Evolutionary conservation across 1,140 invertebrate species (phyloP).

Genomic region (Papilio aristodemus): DNA sequence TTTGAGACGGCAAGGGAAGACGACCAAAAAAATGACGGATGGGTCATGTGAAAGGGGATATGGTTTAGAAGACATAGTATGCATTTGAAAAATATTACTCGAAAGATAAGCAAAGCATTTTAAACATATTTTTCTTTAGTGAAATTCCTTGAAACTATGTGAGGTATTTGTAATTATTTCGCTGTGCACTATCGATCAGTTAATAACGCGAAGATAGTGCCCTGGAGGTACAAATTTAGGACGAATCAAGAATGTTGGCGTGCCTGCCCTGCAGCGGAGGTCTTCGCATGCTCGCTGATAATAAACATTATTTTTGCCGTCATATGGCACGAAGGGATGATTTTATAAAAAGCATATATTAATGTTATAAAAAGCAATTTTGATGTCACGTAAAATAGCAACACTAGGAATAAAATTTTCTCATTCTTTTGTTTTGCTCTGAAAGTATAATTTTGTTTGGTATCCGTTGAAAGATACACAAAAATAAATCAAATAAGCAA

Average conservation of each 20-base stretch:
- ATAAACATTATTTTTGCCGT: conserved; percentile 63
- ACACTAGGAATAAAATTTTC: neutral
- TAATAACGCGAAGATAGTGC: conserved; percentile 69
- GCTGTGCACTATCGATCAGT: conserved; percentile 74
- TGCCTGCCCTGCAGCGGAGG: conserved; percentile 62
- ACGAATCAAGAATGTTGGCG: conserved; percentile 70
- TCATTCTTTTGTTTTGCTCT: too few species aligned
- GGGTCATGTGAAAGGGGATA: conserved; percentile 5
- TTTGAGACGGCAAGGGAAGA: conserved; percentile 8
- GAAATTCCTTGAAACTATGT: conserved; percentile 50
- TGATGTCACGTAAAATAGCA: conserved; percentile 9
- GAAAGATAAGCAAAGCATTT: too few species aligned
- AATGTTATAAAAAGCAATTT: conserved; percentile 33
- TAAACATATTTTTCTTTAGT: conserved; percentile 1
- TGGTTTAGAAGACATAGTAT: neutral
- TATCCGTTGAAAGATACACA: too few species aligned
- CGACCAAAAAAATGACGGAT: conserved; percentile 1
- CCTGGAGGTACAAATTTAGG: conserved; percentile 72
- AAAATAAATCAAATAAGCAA: too few species aligned
- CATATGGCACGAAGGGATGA: conserved; percentile 66
- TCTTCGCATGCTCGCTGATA: conserved; percentile 61
- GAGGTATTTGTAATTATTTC: conserved; percentile 60
- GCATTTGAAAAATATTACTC: too few species aligned
- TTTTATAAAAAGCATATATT: conserved; percentile 41
- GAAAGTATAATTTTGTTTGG: too few species aligned